These are phyloP conservation scores for Lasioglossum lativentre DNA, from an alignment of 2,888 invertebrate genomes.

Conservation along the genomic window DNA sequence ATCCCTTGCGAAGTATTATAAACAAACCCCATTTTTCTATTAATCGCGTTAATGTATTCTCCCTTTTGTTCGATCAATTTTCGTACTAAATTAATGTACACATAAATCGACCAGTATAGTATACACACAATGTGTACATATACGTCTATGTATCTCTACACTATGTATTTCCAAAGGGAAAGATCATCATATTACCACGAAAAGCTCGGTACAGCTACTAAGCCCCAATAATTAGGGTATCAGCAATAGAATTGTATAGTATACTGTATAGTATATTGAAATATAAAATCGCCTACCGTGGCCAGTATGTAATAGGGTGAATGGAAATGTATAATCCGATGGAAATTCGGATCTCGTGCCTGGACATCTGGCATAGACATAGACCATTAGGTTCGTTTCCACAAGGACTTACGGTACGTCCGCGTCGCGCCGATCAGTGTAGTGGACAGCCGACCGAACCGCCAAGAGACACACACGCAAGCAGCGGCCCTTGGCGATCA, in stretches of 20 bases:
- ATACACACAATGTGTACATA: neutral
- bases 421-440: neutral
- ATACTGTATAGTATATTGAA: neutral
- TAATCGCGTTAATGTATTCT: neutral
- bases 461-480: neutral
- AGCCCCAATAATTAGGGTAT: neutral
- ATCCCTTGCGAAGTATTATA: neutral
- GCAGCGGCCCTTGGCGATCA: neutral
- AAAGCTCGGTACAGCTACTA: neutral
- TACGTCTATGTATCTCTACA: neutral
- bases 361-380: neutral
- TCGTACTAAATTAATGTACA: neutral
- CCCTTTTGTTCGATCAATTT: neutral
- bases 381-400: neutral
- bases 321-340: neutral
- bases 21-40: neutral
- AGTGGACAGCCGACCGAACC: neutral
- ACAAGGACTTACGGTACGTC: neutral
- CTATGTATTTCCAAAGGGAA: neutral
- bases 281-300: neutral
- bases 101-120: neutral
- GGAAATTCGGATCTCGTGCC: neutral
- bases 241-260: neutral
- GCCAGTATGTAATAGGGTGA: neutral
- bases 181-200: neutral